phyloP scores from a whole-genome alignment of 2,113 vertebrate genomes.

The Heterochromis multidens region DNA sequence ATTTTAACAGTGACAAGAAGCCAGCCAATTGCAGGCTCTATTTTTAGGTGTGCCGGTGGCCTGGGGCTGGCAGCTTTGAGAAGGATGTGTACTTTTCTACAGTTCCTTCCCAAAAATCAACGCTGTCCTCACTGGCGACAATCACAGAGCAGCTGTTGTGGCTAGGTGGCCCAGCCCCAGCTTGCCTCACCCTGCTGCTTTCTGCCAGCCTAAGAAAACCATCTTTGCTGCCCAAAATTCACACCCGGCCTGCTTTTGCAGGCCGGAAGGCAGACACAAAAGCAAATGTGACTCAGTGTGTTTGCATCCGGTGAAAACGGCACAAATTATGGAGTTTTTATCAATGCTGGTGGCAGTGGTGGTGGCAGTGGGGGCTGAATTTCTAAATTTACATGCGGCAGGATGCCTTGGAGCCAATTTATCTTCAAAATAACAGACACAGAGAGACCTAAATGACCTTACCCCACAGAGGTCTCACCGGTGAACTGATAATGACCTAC shows the following conservation, averaged over 20 bases:
- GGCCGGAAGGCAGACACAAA: slow-evolving; percentile 44
- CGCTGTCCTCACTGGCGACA: slow-evolving; percentile 71
- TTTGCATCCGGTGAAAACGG: slow-evolving; percentile 33
- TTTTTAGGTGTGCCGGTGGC: slow-evolving; percentile 64
- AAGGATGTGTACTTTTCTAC: slow-evolving; percentile 78
- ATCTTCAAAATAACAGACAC: slow-evolving; percentile 31
- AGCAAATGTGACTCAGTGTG: slow-evolving; percentile 43
- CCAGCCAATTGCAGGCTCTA: slow-evolving; percentile 68
- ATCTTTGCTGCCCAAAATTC: slow-evolving; percentile 39
- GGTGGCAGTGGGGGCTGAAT: neutral
- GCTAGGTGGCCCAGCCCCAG: slow-evolving; percentile 56
- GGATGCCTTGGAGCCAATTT: slow-evolving; percentile 38
- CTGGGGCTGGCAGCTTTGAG: slow-evolving; percentile 60
- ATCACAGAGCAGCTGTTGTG: slow-evolving; percentile 75
- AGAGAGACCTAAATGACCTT: slow-evolving; percentile 20
- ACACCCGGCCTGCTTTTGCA: slow-evolving; percentile 58
- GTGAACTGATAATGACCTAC: slow-evolving; percentile 24
- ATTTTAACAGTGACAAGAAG: slow-evolving; percentile 69
- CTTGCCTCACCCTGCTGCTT: slow-evolving; percentile 59
- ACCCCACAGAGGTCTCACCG: neutral
- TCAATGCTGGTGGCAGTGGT: slow-evolving; percentile 34
- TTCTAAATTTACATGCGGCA: slow-evolving; percentile 63
- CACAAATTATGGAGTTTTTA: slow-evolving; percentile 48
- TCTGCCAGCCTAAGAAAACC: slow-evolving; percentile 53
- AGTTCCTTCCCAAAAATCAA: slow-evolving; percentile 82